A percentile compares a stretch with the other conserved stretches of the same genome.
Conservation (phyloP, 1,140 invertebrate genomes). For the Drosophila mojavensis region DNA sequence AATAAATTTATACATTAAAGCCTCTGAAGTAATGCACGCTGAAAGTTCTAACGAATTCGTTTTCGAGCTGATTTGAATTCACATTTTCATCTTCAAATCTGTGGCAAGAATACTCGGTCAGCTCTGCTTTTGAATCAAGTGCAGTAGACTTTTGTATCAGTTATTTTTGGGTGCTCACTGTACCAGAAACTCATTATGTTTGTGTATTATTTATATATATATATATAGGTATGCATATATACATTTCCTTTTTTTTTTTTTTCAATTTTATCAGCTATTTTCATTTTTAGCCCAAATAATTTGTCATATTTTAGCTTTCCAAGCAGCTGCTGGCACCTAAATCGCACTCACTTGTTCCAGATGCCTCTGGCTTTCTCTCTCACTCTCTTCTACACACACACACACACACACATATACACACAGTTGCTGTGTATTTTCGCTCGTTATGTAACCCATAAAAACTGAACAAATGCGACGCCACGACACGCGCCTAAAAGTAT, state of each 20-base stretch:
- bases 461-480: conserved; percentile 73
- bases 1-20: no score
- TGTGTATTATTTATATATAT: conserved; percentile 6
- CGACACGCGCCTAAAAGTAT: conserved; percentile 81
- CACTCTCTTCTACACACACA: neutral
- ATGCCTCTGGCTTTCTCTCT: neutral
- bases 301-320: conserved; percentile 5
- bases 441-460: conserved; percentile 82
- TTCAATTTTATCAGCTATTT: conserved; percentile 14
- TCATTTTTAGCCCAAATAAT: conserved; percentile 2
- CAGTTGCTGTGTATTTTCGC: conserved; percentile 50
- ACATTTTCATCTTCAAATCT: no score
- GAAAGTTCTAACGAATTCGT: no score
- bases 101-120: neutral
- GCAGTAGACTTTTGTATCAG: neutral
- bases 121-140: neutral
- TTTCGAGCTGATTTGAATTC: no score
- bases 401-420: neutral
- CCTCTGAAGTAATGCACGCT: no score
- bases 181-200: conserved; percentile 5
- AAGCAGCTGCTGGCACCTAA: conserved; percentile 32
- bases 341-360: conserved; percentile 4
- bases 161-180: neutral
- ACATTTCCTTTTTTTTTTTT: neutral
- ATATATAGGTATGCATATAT: neutral